phyloP scores from a whole-genome alignment of 2,113 vertebrate genomes.

The Eulacestoma nigropectus region DNA sequence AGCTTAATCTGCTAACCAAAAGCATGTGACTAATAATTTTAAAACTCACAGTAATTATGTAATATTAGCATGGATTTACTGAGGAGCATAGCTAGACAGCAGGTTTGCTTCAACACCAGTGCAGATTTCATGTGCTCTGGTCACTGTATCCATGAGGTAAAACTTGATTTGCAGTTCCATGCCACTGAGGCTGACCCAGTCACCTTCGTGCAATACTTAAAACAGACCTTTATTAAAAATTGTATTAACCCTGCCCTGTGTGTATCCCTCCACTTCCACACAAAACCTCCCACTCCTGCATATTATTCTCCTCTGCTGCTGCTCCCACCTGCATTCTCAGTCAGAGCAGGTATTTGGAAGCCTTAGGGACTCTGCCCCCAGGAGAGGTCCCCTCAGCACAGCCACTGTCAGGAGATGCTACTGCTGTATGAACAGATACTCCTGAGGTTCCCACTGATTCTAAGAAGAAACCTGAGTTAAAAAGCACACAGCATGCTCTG shows the following conservation, averaged over 20 bases:
- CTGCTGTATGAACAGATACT: not conserved
- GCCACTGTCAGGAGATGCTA: not conserved
- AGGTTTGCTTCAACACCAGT: not conserved
- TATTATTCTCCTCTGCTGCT: not conserved
- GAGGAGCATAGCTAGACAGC: not conserved
- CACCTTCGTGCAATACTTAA: not conserved
- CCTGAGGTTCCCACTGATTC: not conserved
- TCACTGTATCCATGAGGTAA: not conserved
- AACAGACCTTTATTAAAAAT: not conserved
- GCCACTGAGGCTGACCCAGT: not conserved
- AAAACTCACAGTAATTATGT: not conserved
- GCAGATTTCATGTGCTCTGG: not conserved
- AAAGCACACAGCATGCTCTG: not conserved
- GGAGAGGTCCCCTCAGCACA: not conserved
- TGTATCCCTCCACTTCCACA: not conserved
- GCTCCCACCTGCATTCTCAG: not conserved
- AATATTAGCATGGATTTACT: not conserved
- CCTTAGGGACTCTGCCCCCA: not conserved
- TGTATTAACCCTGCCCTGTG: not conserved
- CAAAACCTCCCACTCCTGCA: not conserved
- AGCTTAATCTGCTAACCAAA: slow-evolving; percentile 14
- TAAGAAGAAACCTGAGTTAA: not conserved
- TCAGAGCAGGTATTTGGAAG: not conserved
- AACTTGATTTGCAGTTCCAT: not conserved
- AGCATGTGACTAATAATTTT: not conserved